phyloP scores from a whole-genome alignment of 2,113 vertebrate genomes.

The Thunnus thynnus region DNA sequence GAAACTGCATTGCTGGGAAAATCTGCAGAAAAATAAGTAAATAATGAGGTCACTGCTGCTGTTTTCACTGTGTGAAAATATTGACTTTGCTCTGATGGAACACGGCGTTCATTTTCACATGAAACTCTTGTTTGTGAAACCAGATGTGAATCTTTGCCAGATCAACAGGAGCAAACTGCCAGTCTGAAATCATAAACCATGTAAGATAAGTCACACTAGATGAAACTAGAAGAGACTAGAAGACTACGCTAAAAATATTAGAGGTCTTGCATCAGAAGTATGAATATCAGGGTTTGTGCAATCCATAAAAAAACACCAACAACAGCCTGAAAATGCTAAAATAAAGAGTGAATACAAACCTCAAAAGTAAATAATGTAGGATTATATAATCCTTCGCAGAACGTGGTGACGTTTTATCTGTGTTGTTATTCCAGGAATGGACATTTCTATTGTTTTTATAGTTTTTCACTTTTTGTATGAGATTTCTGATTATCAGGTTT shows the following conservation, averaged over 20 bases:
- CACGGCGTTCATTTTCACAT: neutral
- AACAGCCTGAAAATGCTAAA: too few species aligned
- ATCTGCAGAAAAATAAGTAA: neutral
- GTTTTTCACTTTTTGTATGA: too few species aligned
- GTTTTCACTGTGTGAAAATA: neutral
- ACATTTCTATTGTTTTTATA: too few species aligned
- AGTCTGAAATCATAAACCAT: neutral
- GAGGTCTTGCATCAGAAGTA: neutral
- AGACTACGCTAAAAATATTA: neutral
- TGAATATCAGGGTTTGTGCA: neutral
- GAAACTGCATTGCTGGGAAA: too few species aligned
- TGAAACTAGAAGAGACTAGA: neutral
- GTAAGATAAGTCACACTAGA: neutral
- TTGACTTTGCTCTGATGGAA: conserved; percentile 8
- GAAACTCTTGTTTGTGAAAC: neutral
- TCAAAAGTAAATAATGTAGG: too few species aligned
- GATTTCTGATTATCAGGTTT: too few species aligned
- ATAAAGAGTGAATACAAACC: too few species aligned
- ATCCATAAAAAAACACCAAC: too few species aligned
- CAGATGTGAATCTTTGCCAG: conserved; percentile 34
- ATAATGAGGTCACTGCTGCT: conserved; percentile 2
- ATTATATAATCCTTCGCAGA: too few species aligned
- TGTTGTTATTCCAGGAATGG: too few species aligned
- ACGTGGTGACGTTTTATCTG: too few species aligned
- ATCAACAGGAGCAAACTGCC: neutral